phyloP scores from a whole-genome alignment of 2,888 invertebrate genomes.

The Steinernema scapterisci region DNA sequence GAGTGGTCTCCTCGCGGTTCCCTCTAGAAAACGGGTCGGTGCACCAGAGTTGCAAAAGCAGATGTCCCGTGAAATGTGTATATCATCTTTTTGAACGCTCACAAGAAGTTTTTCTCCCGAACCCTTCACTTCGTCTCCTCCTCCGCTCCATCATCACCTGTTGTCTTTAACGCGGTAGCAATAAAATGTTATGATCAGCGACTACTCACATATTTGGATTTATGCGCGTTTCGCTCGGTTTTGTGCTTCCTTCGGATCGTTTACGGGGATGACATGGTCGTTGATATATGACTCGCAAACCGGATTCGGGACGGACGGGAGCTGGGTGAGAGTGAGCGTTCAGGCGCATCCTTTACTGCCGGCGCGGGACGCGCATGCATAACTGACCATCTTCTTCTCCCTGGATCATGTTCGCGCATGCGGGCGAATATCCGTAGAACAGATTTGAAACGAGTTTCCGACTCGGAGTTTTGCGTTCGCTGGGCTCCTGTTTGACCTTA shows the following conservation, averaged over 20 bases:
- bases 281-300: constrained; percentile 16
- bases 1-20: neutral
- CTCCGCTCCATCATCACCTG: no score
- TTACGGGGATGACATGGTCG: constrained; percentile 8
- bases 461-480: neutral
- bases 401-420: neutral
- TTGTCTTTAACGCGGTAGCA: no score
- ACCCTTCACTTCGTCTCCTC: no score
- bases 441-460: constrained; percentile 10
- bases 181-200: constrained; percentile 16
- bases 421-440: constrained; percentile 7
- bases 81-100: neutral
- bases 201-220: neutral
- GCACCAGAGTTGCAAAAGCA: neutral
- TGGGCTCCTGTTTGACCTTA: constrained; percentile 8
- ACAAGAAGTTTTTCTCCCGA: no score
- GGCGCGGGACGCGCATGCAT: constrained; percentile 9
- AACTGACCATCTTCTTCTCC: constrained; percentile 20
- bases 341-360: constrained; percentile 12
- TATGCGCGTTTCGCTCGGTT: neutral
- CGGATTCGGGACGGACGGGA: constrained; percentile 2
- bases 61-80: neutral
- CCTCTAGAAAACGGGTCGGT: constrained; percentile 5
- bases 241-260: constrained; percentile 5
- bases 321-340: constrained; percentile 25